A percentile compares a stretch with the other conserved stretches of the same genome.
phyloP scores from a whole-genome alignment of 1,140 invertebrate species.

The Aphidius gifuensis region DNA sequence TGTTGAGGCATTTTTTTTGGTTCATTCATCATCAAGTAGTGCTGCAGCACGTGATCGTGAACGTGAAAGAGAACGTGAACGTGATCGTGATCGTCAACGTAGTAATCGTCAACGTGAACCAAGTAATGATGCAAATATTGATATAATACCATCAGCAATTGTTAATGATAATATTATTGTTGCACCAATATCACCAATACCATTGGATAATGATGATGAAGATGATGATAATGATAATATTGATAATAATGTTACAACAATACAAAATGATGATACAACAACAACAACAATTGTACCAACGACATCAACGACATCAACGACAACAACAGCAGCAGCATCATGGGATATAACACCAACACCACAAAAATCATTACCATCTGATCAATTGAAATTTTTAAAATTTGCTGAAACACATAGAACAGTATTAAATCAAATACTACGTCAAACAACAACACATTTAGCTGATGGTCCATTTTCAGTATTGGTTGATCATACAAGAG shows the following conservation, averaged over 20 bases:
- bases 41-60: conserved; percentile 28
- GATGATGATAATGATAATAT: too few relatives aligned
- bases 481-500: conserved; percentile 84
- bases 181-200: conserved; percentile 49
- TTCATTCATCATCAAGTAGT: conserved; percentile 69
- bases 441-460: conserved; percentile 81
- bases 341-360: conserved; percentile 33
- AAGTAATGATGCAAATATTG: conserved; percentile 32
- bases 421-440: conserved; percentile 88
- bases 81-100: conserved; percentile 41
- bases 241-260: too few relatives aligned
- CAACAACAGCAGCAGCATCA: conserved; percentile 46
- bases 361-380: conserved; percentile 52
- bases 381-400: conserved; percentile 75
- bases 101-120: conserved; percentile 43
- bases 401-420: conserved; percentile 87
- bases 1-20: conserved; percentile 89
- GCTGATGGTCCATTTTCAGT: conserved; percentile 88
- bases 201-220: conserved; percentile 38
- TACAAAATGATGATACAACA: too few relatives aligned
- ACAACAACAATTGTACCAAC: too few relatives aligned
- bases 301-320: conserved; percentile 44
- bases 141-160: too few relatives aligned
- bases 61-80: conserved; percentile 32
- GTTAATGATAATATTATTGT: conserved; percentile 15